A percentile compares a stretch with the other conserved stretches of the same genome.
These are phyloP conservation scores for Boulengeromyrus knoepffleri DNA, from an alignment of 2,113 vertebrate species.

Conservation along the genomic window DNA sequence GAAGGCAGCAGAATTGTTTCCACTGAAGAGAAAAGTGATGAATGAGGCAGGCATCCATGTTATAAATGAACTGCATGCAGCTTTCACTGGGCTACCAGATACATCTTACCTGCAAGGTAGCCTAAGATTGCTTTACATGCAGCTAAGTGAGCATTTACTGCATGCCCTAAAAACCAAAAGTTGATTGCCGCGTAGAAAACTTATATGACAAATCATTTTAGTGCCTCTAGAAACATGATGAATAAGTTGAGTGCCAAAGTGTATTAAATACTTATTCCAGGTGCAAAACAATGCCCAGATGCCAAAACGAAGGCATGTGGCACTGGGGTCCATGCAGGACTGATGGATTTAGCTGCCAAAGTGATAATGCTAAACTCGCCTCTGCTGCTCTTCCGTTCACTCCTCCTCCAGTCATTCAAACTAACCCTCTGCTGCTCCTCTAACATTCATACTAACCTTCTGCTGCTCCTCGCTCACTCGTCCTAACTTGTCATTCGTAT, in stretches of 20 bases:
- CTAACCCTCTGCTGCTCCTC: too few species aligned
- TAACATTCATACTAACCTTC: too few species aligned
- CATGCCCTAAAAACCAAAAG: neutral
- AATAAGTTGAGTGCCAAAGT: neutral
- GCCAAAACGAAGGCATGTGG: neutral
- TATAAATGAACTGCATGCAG: neutral
- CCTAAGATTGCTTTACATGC: neutral
- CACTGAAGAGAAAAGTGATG: neutral
- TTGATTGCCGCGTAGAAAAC: neutral
- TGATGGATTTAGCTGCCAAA: neutral
- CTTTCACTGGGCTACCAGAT: neutral
- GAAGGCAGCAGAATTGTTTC: neutral
- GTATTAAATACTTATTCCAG: neutral
- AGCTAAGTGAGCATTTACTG: neutral
- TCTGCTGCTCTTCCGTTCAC: neutral
- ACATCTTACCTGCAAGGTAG: neutral
- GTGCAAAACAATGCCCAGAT: neutral
- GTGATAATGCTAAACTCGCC: neutral
- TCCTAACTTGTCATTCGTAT: too few species aligned
- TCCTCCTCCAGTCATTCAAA: neutral
- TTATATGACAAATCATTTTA: neutral
- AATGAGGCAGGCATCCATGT: neutral
- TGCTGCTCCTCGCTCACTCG: too few species aligned
- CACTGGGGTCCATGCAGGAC: neutral
- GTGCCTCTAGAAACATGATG: neutral